Evolutionary conservation across 2,797 vertebrate species (phyloP).

Genomic region (Phoebastria nigripes): DNA sequence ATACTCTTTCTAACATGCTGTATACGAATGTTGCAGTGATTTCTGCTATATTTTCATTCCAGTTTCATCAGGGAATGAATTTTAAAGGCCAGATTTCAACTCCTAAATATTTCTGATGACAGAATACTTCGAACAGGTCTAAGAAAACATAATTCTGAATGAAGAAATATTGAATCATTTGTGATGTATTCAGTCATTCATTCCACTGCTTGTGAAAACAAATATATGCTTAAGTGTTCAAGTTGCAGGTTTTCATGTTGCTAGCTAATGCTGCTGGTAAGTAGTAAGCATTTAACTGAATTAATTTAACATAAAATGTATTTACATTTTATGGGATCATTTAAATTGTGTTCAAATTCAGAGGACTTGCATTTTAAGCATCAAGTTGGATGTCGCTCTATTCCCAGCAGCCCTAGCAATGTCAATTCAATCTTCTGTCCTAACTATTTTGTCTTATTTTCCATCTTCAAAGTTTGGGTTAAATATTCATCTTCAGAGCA

Average conservation of each 20-base stretch:
- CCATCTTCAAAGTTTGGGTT: background rate
- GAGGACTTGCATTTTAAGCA: background rate
- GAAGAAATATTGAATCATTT: background rate
- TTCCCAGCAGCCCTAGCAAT: background rate
- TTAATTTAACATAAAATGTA: background rate
- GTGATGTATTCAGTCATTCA: background rate
- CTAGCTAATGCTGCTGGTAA: background rate
- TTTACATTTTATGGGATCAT: background rate
- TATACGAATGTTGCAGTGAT: background rate
- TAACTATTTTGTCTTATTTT: background rate
- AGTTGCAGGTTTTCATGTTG: background rate
- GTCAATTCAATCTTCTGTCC: background rate
- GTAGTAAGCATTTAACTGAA: background rate
- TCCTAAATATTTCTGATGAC: background rate
- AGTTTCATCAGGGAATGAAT: background rate
- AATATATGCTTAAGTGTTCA: background rate
- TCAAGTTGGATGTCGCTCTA: background rate
- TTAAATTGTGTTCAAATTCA: background rate
- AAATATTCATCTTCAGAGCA: background rate
- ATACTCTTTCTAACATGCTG: background rate
- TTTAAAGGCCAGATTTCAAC: background rate
- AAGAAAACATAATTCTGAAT: background rate
- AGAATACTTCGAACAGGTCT: background rate
- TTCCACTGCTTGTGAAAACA: constrained; percentile 8
- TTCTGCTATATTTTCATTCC: background rate